Evolutionary conservation across 2,888 invertebrate genomes (phyloP).

Genomic region (Hirtodrosophila cameraria): DNA sequence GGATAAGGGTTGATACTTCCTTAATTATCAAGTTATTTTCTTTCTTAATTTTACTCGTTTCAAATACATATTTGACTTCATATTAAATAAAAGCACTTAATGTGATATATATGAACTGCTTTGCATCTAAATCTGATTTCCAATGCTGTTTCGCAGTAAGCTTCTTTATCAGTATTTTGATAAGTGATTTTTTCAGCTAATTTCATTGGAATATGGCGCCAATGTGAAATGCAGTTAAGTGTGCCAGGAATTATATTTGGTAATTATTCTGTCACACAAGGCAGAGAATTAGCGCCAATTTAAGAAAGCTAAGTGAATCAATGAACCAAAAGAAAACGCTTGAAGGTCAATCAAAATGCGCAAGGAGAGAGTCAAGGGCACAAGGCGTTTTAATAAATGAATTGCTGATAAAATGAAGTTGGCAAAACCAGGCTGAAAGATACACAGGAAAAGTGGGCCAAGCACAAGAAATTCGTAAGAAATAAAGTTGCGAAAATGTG

Average conservation of each 20-base stretch:
- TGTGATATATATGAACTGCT: too few relatives aligned
- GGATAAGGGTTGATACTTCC: too few relatives aligned
- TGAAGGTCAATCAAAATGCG: slow-evolving; percentile 39
- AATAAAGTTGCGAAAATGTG: slow-evolving; percentile 69
- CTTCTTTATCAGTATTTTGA: too few relatives aligned
- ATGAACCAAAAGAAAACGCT: slow-evolving; percentile 47
- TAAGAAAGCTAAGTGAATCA: slow-evolving; percentile 47
- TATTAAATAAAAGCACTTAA: too few relatives aligned
- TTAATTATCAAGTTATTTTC: too few relatives aligned
- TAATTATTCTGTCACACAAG: slow-evolving; percentile 46
- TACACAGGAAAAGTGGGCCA: slow-evolving; percentile 33
- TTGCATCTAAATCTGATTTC: too few relatives aligned
- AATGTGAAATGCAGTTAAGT: slow-evolving; percentile 48
- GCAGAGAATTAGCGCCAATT: slow-evolving; percentile 59
- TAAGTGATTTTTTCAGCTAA: too few relatives aligned
- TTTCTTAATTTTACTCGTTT: too few relatives aligned
- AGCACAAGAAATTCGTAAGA: slow-evolving; percentile 47
- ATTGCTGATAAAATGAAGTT: slow-evolving; percentile 74
- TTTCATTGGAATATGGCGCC: slow-evolving; percentile 8
- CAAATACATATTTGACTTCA: too few relatives aligned
- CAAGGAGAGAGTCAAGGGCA: slow-evolving; percentile 12
- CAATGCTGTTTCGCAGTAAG: too few relatives aligned
- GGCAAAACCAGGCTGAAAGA: slow-evolving; percentile 17
- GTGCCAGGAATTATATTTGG: slow-evolving; percentile 43
- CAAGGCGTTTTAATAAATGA: slow-evolving; percentile 65